Evolutionary conservation across 2,888 invertebrate species (phyloP).

Genomic region (Ptilodon capucinus): DNA sequence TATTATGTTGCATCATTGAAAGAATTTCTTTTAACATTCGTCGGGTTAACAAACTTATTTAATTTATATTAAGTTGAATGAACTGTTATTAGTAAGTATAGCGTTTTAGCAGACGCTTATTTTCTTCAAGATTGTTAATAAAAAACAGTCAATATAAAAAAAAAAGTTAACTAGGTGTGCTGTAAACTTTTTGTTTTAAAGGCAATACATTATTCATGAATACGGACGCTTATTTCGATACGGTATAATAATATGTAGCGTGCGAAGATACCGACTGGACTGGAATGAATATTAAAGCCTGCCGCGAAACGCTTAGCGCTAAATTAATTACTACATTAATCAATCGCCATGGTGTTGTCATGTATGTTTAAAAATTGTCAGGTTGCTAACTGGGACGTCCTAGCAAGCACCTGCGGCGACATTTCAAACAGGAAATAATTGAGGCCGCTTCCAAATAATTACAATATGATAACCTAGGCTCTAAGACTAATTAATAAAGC

Average conservation of each 20-base stretch:
- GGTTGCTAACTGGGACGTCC: conserved; percentile 30
- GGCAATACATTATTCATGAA: conserved; percentile 21
- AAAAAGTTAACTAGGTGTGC: conserved; percentile 16
- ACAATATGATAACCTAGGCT: conserved; percentile 19
- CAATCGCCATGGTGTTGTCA: conserved; percentile 11
- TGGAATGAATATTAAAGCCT: not conserved
- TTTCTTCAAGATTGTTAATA: conserved; percentile 16
- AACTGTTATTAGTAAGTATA: conserved; percentile 28
- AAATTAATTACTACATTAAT: conserved; percentile 10
- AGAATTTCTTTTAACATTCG: not conserved
- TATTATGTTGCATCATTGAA: conserved; percentile 5
- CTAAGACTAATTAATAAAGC: conserved; percentile 17
- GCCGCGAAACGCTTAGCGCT: conserved; percentile 5
- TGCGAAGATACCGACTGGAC: not conserved
- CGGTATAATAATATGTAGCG: conserved; percentile 1
- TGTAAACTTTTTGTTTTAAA: conserved; percentile 10
- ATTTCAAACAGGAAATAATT: conserved; percentile 36
- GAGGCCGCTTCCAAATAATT: conserved; percentile 37
- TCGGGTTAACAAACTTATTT: conserved; percentile 25
- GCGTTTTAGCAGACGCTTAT: conserved; percentile 17
- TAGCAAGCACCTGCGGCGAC: conserved; percentile 19
- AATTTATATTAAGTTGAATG: conserved; percentile 29
- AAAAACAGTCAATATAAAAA: conserved; percentile 11
- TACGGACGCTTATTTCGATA: conserved; percentile 3
- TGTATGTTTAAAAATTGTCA: conserved; percentile 13